Conservation (phyloP, 2,888 invertebrate genomes). For the Ferrisia virgata region DNA sequence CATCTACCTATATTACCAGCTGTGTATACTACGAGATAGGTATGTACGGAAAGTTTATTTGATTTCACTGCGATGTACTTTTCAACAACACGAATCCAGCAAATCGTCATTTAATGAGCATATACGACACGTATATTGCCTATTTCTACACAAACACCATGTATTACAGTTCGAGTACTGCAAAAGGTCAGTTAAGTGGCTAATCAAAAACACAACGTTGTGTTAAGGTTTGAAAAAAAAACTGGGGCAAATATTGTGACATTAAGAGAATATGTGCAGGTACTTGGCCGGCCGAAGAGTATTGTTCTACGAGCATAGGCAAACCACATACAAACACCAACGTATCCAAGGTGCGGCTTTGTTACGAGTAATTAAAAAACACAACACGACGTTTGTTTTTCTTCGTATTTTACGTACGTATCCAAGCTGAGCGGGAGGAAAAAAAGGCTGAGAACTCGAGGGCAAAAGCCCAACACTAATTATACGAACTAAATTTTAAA, state of each 20-base stretch:
- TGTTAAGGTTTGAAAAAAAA: background rate
- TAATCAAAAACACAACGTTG: background rate
- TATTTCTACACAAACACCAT: no score
- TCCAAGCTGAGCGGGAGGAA: background rate
- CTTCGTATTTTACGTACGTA: background rate
- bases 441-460: background rate
- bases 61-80: no score
- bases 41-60: no score
- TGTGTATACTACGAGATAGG: no score
- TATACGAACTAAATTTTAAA: background rate
- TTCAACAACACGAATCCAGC: no score
- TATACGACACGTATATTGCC: no score
- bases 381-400: background rate
- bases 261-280: background rate
- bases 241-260: background rate
- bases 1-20: no score
- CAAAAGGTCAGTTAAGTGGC: background rate
- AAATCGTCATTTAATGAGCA: no score
- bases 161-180: background rate
- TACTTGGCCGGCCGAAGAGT: background rate
- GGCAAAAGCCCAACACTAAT: background rate
- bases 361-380: slow-evolving; percentile 12
- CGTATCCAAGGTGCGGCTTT: background rate
- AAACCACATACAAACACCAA: background rate
- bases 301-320: background rate